phyloP scores from a whole-genome alignment of 2,888 invertebrate genomes.

The Sepiola atlantica region DNA sequence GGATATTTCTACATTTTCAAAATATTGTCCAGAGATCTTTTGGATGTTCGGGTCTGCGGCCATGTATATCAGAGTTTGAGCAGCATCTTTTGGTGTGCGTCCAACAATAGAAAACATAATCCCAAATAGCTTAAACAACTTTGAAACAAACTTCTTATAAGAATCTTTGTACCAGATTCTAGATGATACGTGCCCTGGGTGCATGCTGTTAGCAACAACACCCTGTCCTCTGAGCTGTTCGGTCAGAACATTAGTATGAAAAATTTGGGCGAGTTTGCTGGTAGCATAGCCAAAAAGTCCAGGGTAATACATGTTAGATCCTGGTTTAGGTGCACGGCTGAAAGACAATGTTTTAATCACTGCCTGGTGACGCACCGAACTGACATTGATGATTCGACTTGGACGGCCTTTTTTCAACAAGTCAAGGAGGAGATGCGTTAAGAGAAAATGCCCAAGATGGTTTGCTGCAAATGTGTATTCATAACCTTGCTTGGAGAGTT shows the following conservation, averaged over 20 bases:
- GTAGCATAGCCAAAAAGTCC: neutral
- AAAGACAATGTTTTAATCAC: conserved; percentile 47
- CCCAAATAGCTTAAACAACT: neutral
- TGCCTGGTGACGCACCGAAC: conserved; percentile 60
- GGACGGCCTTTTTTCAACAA: conserved; percentile 60
- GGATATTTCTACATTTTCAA: conserved; percentile 53
- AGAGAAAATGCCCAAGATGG: conserved; percentile 67
- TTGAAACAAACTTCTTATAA: neutral
- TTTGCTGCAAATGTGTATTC: conserved; percentile 67
- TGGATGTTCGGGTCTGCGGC: conserved; percentile 55
- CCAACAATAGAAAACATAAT: conserved; percentile 41
- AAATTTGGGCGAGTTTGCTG: conserved; percentile 64
- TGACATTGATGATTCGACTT: conserved; percentile 66
- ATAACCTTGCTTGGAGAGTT: conserved; percentile 63
- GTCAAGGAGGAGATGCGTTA: conserved; percentile 66
- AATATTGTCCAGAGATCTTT: conserved; percentile 58
- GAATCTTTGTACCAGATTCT: neutral
- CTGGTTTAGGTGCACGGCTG: neutral
- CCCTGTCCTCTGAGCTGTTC: conserved; percentile 58
- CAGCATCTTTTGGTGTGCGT: conserved; percentile 57
- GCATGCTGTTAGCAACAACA: conserved; percentile 59
- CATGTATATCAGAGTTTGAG: conserved; percentile 60
- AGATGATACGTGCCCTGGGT: conserved; percentile 61
- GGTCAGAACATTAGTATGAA: conserved; percentile 59
- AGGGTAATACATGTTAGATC: neutral